Evolutionary conservation across 2,888 invertebrate genomes (phyloP), one percentile per base, ranked within the genome.

Genomic region (Eristalis tenax): DNA sequence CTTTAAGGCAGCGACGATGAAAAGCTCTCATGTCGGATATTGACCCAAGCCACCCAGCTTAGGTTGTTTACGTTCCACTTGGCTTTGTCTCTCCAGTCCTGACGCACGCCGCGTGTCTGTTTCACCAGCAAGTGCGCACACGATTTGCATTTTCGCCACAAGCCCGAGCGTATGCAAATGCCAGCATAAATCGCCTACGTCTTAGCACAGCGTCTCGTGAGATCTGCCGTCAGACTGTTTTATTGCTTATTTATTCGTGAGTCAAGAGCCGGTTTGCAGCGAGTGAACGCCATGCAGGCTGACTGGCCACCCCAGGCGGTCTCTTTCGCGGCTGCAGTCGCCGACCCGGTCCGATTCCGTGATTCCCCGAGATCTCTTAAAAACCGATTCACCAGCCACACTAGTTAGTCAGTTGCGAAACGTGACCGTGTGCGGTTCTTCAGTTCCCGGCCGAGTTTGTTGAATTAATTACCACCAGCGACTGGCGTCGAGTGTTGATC

Each of bases 341-440:
- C 18, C 18, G 11, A 8, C 68, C 43, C 59, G 75, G 74, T 79
- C 40, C 75, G 56, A 83, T 83, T 83, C 79, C 83, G 38, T 4
- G 38, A 65, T 83, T 79, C 40, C 83, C 28, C 43, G 26, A 13
- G 56, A 69, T 83, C 64, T 74, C 65, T 43, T 75, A 66, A 28
- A 40, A 80, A 76, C 32, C 75, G 75, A 74, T 70, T 83, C 69
- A 22, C 61, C 35, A 78, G 38, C 23, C 2, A 10, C 59, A 76
- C 26, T 57, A 69, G 73, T 77, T 81, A 81, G 81, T 85, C 69
- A 57, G 26, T 73, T 64, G 38, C 66, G 38, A 69, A 59, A 69
- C 63, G 57, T 57, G 59, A 22, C 57, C 76, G 68, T 28, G 77
- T 43, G 22, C 64, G 61, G 77, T 38, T 38, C 18, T 50, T 18